A percentile compares a stretch with the other conserved stretches of the same genome.
Conservation (phyloP, 2,888 invertebrate genomes). For the Lydus trimaculatus region DNA sequence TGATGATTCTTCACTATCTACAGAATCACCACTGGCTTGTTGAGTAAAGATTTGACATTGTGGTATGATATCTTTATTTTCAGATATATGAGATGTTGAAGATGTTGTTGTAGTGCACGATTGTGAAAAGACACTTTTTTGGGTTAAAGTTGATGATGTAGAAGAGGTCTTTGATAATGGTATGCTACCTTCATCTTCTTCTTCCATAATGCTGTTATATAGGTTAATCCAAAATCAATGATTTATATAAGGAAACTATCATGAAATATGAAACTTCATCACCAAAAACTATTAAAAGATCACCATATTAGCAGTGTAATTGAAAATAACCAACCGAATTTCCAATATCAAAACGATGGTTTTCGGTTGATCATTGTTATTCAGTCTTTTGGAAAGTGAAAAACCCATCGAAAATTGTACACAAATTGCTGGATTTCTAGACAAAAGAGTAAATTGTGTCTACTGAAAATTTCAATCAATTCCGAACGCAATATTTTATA, state of each 20-base stretch:
- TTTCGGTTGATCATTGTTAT: no score
- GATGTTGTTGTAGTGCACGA: constrained; percentile 44
- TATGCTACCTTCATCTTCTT: constrained; percentile 56
- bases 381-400: no score
- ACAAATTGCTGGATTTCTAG: no score
- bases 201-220: constrained; percentile 50
- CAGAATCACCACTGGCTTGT: constrained; percentile 67
- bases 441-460: no score
- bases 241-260: not conserved
- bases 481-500: no score
- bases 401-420: no score
- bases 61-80: constrained; percentile 45
- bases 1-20: constrained; percentile 64
- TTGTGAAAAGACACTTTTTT: constrained; percentile 49
- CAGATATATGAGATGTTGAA: constrained; percentile 38
- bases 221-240: not conserved
- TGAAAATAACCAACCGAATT: not conserved
- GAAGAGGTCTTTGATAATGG: constrained; percentile 49
- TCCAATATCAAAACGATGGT: not conserved
- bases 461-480: no score
- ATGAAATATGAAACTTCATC: not conserved
- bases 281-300: not conserved
- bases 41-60: constrained; percentile 61
- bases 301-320: not conserved
- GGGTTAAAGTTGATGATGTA: constrained; percentile 54